Evolutionary conservation across 2,888 invertebrate genomes (phyloP), one percentile per base, ranked within the genome.

Genomic region (Mesorhabditis spiculigera): DNA sequence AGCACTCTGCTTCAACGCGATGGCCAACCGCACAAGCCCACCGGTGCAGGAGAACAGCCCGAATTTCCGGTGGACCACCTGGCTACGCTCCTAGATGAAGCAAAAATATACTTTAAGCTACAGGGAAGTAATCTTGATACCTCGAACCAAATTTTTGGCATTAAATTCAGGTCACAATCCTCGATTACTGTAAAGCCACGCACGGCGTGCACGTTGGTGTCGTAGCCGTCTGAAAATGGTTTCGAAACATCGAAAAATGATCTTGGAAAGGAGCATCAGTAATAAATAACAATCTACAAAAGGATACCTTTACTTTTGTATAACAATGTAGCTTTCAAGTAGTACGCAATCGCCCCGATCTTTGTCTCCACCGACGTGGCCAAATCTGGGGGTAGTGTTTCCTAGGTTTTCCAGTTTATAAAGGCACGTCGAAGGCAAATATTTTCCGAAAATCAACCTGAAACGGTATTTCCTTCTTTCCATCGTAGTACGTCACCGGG

Each of bases 11-110:
- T 77, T 76, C 44, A 81, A 72, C 6, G 77, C 71, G 50, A 81
- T 69, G 43, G 72, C 68, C 45, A 81, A 71, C 66, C 74, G 70
- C 58, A 81, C 76, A 63, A 76, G 75, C n/a, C 81, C 81, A 16
- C 81, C 81, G 28, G 81, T 81, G 68, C 81, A 81, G 5, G 81
- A 77, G 71, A 81, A 81, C 73, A 78, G 74, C 16, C 81, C 81
- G 67, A 81, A 81, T 65, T 81, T 81, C 6, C 75, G 72, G 16
- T 68, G 61, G 41, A 75, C 43, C 68, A 67, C 50, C 28, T 75
- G 69, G 13, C 16, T 63, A 13, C 58, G 8, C n/a, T 50, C 58
- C 58, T 50, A 50, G 58, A 50, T 28, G 28, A 28, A 28, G 28
- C 28, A 50, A 50, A 50, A n/a, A 13, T 50, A 13, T 50, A 13